Conservation (phyloP, 2,797 vertebrate genomes). For the Cheirogaleus major region DNA sequence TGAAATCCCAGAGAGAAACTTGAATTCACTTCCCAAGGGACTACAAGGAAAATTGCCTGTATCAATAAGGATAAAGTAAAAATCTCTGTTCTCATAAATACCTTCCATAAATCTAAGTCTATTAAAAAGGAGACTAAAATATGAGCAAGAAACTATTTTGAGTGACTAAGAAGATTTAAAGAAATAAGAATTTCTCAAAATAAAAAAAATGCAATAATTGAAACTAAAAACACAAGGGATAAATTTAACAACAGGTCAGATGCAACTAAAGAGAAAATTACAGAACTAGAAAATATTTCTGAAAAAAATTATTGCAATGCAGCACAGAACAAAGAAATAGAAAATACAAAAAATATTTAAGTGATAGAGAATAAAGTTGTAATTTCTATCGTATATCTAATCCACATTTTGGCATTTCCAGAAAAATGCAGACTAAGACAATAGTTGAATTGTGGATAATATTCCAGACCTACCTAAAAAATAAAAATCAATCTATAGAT, state of each 20-base stretch:
- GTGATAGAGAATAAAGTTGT: background rate
- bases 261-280: slow-evolving; percentile 16
- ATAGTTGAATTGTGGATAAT: background rate
- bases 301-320: background rate
- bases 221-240: background rate
- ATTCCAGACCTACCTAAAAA: background rate
- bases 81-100: background rate
- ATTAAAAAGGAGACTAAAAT: background rate
- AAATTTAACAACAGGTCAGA: background rate
- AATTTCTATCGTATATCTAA: background rate
- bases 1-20: background rate
- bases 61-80: background rate
- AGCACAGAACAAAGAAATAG: background rate
- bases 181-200: background rate
- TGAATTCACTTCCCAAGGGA: background rate
- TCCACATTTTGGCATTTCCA: background rate
- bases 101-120: background rate
- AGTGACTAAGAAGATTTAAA: slow-evolving; percentile 19
- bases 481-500: background rate
- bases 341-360: background rate
- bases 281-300: background rate
- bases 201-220: background rate
- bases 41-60: background rate
- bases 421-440: background rate
- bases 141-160: background rate